Conservation (phyloP, 1,140 invertebrate genomes). For the Leucophenga varia region DNA sequence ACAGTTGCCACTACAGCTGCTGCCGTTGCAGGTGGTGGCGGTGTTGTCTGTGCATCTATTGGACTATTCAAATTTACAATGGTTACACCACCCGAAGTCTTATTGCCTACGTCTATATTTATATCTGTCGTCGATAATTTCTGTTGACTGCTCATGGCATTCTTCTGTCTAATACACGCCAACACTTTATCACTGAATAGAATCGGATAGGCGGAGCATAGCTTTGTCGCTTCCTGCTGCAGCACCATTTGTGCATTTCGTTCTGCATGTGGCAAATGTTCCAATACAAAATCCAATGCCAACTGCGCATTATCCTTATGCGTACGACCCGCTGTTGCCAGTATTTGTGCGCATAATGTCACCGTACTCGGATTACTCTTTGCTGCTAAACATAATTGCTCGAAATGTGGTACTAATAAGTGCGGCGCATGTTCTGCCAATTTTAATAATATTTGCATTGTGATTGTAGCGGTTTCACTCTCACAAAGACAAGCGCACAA, state of each 20-base stretch:
- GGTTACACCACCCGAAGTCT: conserved; percentile 71
- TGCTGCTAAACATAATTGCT: conserved; percentile 67
- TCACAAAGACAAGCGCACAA: conserved; percentile 44
- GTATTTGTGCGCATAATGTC: conserved; percentile 66
- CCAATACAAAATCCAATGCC: conserved; percentile 76
- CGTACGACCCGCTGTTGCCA: conserved; percentile 66
- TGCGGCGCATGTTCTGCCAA: conserved; percentile 70
- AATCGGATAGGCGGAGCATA: conserved; percentile 74
- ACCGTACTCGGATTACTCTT: conserved; percentile 68
- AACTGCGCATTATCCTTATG: conserved; percentile 73
- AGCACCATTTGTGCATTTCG: conserved; percentile 69
- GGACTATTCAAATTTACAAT: conserved; percentile 72
- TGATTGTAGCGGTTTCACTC: conserved; percentile 61
- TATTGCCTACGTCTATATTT: conserved; percentile 61
- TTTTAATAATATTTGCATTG: conserved; percentile 76
- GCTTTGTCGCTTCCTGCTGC: conserved; percentile 72
- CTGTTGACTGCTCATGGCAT: conserved; percentile 56
- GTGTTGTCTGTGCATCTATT: conserved; percentile 3
- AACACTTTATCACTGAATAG: conserved; percentile 77
- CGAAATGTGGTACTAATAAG: conserved; percentile 68
- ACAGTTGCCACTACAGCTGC: conserved; percentile 10
- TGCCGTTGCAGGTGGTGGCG: conserved; percentile 2
- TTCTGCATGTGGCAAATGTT: conserved; percentile 70
- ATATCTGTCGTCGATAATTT: conserved; percentile 27
- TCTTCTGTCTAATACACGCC: conserved; percentile 68